Evolutionary conservation across 2,797 vertebrate species (phyloP).

Genomic region (Intellagama lesueurii): DNA sequence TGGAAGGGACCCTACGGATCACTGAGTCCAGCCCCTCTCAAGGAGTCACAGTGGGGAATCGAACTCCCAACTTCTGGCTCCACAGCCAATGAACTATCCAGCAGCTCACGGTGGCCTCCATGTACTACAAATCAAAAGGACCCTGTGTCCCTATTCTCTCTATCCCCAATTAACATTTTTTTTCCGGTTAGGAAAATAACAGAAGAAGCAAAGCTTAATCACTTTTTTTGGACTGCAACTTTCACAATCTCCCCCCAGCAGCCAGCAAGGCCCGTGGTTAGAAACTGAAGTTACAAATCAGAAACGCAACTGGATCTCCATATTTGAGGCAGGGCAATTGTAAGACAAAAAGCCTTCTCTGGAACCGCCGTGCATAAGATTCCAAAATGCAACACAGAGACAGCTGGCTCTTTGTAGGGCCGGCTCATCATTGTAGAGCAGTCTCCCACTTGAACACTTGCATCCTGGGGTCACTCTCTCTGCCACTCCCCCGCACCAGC

Average conservation of each 20-base stretch:
- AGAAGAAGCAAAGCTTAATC: background rate
- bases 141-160: background rate
- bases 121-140: background rate
- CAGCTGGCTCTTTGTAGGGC: background rate
- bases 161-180: background rate
- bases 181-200: background rate
- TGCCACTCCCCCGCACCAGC: background rate
- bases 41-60: too few relatives aligned
- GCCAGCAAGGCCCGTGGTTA: too few relatives aligned
- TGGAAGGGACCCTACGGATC: background rate
- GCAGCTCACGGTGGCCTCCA: background rate
- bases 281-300: too few relatives aligned
- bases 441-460: background rate
- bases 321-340: background rate
- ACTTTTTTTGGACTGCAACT: too few relatives aligned
- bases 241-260: too few relatives aligned
- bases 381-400: background rate
- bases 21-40: background rate
- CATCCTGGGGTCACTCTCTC: background rate
- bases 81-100: too few relatives aligned
- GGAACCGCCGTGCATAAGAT: background rate
- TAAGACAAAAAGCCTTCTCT: background rate
- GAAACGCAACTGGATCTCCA: too few relatives aligned
- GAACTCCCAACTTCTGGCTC: too few relatives aligned
- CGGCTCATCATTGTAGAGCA: background rate